These are phyloP conservation scores for Nyctalus aviator DNA, from an alignment of 2,797 vertebrate genomes.

Conservation along the genomic window DNA sequence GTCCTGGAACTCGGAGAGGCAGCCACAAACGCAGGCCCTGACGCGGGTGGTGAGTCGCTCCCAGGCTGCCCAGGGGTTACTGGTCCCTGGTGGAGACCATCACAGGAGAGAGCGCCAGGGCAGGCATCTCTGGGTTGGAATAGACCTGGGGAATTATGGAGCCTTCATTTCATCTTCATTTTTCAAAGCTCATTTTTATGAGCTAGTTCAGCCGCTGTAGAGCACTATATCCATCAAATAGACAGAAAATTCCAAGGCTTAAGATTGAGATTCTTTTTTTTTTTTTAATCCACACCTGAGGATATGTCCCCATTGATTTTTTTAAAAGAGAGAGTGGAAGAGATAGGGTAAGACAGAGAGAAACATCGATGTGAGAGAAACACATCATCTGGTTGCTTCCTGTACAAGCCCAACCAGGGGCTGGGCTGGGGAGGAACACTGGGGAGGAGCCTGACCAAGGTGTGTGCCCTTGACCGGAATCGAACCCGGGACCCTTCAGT, in stretches of 20 bases:
- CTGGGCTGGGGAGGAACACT: too few species aligned
- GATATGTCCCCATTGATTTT: too few species aligned
- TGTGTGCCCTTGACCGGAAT: too few species aligned
- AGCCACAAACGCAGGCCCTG: neutral
- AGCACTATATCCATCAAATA: neutral
- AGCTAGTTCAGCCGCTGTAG: neutral
- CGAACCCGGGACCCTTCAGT: too few species aligned
- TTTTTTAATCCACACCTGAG: too few species aligned
- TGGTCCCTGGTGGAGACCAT: neutral
- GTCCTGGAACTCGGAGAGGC: neutral
- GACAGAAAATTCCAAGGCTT: neutral
- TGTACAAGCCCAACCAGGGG: too few species aligned
- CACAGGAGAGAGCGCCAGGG: neutral
- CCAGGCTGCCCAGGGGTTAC: fast-evolving
- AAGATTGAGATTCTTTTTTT: neutral
- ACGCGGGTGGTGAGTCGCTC: neutral
- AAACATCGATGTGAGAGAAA: too few species aligned
- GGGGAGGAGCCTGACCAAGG: too few species aligned
- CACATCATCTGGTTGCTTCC: too few species aligned
- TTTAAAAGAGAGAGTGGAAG: too few species aligned
- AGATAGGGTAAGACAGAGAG: too few species aligned
- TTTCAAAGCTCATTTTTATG: conserved; percentile 48
- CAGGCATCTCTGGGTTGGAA: neutral
- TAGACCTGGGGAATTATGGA: neutral
- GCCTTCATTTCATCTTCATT: neutral